Evolutionary conservation across 2,888 invertebrate species (phyloP), one percentile per base, ranked within the genome.

Genomic region (Hydrotaea diabolus): DNA sequence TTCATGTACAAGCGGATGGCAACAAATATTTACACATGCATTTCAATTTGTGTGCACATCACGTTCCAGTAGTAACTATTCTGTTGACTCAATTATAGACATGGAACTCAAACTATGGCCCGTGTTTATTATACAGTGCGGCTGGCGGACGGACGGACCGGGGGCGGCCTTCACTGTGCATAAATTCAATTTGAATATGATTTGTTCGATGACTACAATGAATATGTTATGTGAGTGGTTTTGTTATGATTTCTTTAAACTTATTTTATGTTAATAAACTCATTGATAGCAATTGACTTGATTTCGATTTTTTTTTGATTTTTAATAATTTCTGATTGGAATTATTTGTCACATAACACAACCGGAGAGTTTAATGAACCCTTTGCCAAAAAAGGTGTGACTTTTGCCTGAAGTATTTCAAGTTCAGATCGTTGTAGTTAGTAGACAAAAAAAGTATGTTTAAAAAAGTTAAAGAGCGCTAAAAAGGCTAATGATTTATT

Each of bases 31-130:
- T 73, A 73, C 64, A 53, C 57, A 53, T 77, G 74, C 69, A 74
- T 43, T 77, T 49, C 46, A 57, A 62, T 83, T 43, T 73, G 59
- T 74, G 73, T 55, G 43, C 80, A 64, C 80, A 83, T 83, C 83
- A 83, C 83, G 80, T 80, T 80, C 72, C 64, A 23, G 7, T 46
- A 80, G 53, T 71, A 73, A 59, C 46, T 36, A 73, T 49, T 19
- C 39, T 46, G 39, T 69, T 62, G 39, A 69, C 69, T 69, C 69
- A 39, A 69, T 69, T 69, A 69, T 69, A 69, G 64, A 82, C 77
- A 64, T 66, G 43, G 39, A 23, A 79, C n/a, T 55, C 53, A 13
- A 59, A 17, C 23, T 13, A 57, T 43, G 49, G 23, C 46, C 19
- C 11, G 66, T 53, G 55, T 31, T n/a, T 55, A 31, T 53, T 59